Conservation (phyloP, 2,797 vertebrate species). For the Spondyliosoma cantharus region DNA sequence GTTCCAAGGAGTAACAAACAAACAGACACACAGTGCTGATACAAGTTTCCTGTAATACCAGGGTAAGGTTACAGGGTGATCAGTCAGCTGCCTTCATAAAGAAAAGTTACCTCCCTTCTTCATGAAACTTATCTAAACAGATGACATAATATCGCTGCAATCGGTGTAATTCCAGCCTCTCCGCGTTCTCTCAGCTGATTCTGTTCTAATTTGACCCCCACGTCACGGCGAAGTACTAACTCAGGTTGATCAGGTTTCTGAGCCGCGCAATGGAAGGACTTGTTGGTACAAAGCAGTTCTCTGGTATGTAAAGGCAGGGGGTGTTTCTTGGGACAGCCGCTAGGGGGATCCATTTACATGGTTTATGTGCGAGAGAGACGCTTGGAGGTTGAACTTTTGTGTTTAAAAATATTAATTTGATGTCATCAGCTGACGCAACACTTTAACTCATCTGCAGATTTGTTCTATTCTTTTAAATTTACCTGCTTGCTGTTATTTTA, state of each 20-base stretch:
- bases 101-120: not conserved
- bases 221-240: not conserved
- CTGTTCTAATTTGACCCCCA: not conserved
- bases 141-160: conserved; percentile 12
- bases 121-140: not conserved
- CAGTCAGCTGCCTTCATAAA: conserved; percentile 2
- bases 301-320: not conserved
- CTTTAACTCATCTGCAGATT: not conserved
- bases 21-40: not conserved
- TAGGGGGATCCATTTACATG: conserved; percentile 18
- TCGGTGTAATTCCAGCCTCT: conserved; percentile 18
- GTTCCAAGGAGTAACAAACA: not conserved
- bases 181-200: not conserved
- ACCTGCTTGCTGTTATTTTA: not conserved
- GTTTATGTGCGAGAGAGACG: not conserved
- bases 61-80: not conserved
- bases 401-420: not conserved
- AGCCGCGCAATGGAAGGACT: conserved; percentile 16
- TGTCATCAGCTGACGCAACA: not conserved
- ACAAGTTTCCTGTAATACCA: not conserved
- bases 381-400: not conserved
- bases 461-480: not conserved
- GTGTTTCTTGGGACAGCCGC: not conserved
- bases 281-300: conserved; percentile 12
- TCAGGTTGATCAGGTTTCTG: conserved; percentile 40